A percentile compares a stretch with the other conserved stretches of the same genome.
Evolutionary conservation across 2,888 invertebrate species (phyloP).

Genomic region (Unio delphinus): DNA sequence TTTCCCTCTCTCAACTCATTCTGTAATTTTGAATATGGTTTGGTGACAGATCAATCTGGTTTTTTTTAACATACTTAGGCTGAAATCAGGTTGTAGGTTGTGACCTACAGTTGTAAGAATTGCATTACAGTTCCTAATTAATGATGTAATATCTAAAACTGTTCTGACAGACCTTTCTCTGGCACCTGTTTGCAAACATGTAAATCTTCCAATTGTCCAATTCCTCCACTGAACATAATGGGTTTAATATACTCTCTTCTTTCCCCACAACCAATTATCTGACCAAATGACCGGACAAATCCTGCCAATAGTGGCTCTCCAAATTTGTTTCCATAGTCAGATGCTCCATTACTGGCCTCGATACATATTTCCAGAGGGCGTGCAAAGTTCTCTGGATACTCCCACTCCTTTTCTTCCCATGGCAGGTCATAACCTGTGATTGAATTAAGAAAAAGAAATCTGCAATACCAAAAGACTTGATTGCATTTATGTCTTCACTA

Average conservation of each 20-base stretch:
- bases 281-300: conserved; percentile 92
- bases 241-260: conserved; percentile 97
- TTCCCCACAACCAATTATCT: conserved; percentile 77
- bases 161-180: conserved; percentile 76
- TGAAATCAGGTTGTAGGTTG: neutral
- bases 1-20: too few relatives aligned
- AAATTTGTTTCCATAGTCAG: conserved; percentile 99
- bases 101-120: neutral
- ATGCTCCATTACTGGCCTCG: conserved; percentile 97
- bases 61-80: too few relatives aligned
- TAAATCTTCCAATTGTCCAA: conserved; percentile 89
- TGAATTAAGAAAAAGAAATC: too few relatives aligned
- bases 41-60: too few relatives aligned
- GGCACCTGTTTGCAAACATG: conserved; percentile 87
- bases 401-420: conserved; percentile 84
- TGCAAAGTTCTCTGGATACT: conserved; percentile 92
- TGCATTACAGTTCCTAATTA: neutral
- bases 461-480: too few relatives aligned
- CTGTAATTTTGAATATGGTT: too few relatives aligned
- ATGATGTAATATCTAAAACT: neutral
- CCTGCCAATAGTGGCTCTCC: conserved; percentile 95
- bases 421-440: conserved; percentile 83
- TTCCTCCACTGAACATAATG: conserved; percentile 98
- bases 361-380: conserved; percentile 90
- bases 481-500: too few relatives aligned